Evolutionary conservation across 2,888 invertebrate genomes (phyloP), one percentile per base, ranked within the genome.

Genomic region (Sicus ferrugineus): DNA sequence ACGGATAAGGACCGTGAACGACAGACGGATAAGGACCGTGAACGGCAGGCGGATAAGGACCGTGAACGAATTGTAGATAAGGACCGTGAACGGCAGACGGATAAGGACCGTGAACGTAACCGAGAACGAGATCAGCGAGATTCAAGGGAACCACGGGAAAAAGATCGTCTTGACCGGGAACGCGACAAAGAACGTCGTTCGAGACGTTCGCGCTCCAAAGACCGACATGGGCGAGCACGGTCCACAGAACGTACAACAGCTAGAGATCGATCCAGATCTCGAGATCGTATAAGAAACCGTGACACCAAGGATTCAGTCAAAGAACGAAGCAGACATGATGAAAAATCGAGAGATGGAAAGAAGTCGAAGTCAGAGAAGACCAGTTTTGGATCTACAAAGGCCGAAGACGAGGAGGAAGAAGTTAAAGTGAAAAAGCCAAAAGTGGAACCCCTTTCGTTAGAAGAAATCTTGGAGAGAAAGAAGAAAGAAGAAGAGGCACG

Each of bases 401-500:
- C 87, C 6, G 87, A 88, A 14, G 86, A 86, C 23, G 85, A 86
- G 9, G 79, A 84, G 5, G 82, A 84, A 1, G 81, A 82, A 2
- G 72, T 74, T 2, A 74, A 75, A 2, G 26, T 11, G 1, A 74
- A 73, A 38, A 34, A 72, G 52, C 74, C 81, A 78, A 85, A 87
- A 83, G 73, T 77, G 63, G 97, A 98, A 81, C 99, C 99, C 0
- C 86, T 98, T 19, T 98, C 98, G 5, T 86, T 99, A 68, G 99
- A 99, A 83, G 98, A 99, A 83, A 85, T 99, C 50, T 86, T 99
- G 61, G 93, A 95, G 0, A 97, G 97, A 85, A 97, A 97, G 82
- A 97, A 98, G 81, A 95, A 95, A 0, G 97, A 97, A 81, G 97
- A 98, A 83, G 94, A 93, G 79, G 96, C 95, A 1, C 89, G 94